A percentile compares a stretch with the other conserved stretches of the same genome.
Conservation (phyloP, 1,140 invertebrate genomes). For the Drosophila funebris region DNA sequence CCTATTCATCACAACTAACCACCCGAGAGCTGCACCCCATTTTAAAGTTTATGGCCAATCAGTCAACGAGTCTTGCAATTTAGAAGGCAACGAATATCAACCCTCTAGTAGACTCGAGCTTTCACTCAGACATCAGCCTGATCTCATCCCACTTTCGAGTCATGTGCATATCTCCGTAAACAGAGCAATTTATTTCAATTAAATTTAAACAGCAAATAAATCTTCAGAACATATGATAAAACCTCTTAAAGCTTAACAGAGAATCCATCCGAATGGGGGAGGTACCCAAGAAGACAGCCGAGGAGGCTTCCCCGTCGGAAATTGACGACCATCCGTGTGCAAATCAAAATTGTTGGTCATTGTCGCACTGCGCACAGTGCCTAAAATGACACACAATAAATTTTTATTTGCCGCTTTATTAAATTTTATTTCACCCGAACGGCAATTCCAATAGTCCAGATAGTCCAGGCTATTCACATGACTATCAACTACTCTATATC, state of each 20-base stretch:
- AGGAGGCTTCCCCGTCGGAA: slow-evolving; percentile 46
- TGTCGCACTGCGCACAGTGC: slow-evolving; percentile 56
- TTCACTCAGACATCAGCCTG: not conserved
- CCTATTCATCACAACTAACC: slow-evolving; percentile 40
- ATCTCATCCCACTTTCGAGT: not conserved
- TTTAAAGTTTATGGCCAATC: slow-evolving; percentile 53
- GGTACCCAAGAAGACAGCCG: too few relatives aligned
- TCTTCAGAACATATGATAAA: slow-evolving; percentile 35
- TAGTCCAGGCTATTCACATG: not conserved
- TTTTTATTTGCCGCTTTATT: slow-evolving; percentile 80
- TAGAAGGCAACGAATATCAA: slow-evolving; percentile 15
- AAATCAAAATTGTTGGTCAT: slow-evolving; percentile 70
- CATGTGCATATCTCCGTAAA: slow-evolving; percentile 51
- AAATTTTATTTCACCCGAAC: slow-evolving; percentile 68
- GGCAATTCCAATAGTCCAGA: slow-evolving; percentile 1
- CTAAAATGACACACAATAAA: slow-evolving; percentile 80
- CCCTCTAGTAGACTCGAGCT: slow-evolving; percentile 5
- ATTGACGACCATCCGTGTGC: slow-evolving; percentile 63
- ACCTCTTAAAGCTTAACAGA: slow-evolving; percentile 36
- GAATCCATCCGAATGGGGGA: too few relatives aligned
- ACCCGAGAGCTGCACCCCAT: not conserved
- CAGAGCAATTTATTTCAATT: slow-evolving; percentile 73
- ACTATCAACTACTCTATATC: not conserved
- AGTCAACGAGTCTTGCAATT: slow-evolving; percentile 44
- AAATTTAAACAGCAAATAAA: slow-evolving; percentile 73